phyloP scores from a whole-genome alignment of 1,140 invertebrate species.

The Papilio polyxenes region DNA sequence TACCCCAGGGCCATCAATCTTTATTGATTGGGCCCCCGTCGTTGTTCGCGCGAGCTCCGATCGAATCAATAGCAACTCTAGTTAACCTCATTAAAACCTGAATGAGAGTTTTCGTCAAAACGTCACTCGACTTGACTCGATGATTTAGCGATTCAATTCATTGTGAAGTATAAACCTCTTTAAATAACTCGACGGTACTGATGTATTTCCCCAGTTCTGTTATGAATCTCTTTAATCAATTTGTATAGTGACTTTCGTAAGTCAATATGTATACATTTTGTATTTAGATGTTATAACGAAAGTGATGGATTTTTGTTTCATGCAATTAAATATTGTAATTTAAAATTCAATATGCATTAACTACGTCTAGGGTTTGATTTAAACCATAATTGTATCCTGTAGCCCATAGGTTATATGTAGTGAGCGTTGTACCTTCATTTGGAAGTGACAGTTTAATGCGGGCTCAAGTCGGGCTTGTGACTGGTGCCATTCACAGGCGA shows the following conservation, averaged over 20 bases:
- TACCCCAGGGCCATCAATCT: slow-evolving; percentile 32
- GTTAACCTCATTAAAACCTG: slow-evolving; percentile 36
- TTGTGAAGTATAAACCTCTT: slow-evolving; percentile 25
- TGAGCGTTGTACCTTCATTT: slow-evolving; percentile 34
- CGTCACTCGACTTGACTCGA: slow-evolving; percentile 14
- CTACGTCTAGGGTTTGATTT: neutral
- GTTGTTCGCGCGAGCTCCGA: slow-evolving; percentile 25
- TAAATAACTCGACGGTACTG: slow-evolving; percentile 15
- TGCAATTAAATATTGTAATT: neutral
- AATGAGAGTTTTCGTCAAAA: slow-evolving; percentile 37
- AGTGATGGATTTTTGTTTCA: neutral
- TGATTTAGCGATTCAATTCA: slow-evolving; percentile 32
- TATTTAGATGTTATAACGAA: neutral
- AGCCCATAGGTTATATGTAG: neutral
- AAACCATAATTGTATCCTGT: slow-evolving; percentile 6
- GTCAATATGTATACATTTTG: neutral
- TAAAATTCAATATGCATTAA: neutral
- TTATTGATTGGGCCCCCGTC: slow-evolving; percentile 34
- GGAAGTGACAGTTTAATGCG: slow-evolving; percentile 41
- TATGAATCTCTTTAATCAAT: slow-evolving; percentile 12
- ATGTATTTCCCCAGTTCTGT: neutral
- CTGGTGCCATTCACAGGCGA: slow-evolving; percentile 46
- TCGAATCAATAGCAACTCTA: slow-evolving; percentile 32
- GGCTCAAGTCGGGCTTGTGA: slow-evolving; percentile 34
- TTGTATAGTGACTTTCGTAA: slow-evolving; percentile 4